Conservation (phyloP, 2,888 invertebrate species). For the Antheraea yamamai region DNA sequence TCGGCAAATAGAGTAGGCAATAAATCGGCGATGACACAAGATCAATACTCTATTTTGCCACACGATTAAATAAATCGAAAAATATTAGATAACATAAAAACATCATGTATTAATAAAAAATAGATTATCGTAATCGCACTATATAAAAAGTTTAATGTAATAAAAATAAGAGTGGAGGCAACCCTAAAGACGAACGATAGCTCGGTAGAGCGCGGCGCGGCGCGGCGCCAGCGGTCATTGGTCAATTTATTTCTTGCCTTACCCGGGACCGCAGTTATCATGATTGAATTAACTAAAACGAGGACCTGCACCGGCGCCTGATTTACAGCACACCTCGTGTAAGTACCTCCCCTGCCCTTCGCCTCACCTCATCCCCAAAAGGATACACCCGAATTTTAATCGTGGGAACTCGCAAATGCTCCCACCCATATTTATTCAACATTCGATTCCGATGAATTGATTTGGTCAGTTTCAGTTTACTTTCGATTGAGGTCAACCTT, state of each 20-base stretch:
- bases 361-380: not conserved
- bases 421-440: conserved; percentile 66
- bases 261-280: conserved; percentile 74
- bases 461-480: conserved; percentile 62
- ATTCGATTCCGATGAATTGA: conserved; percentile 65
- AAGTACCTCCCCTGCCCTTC: not conserved
- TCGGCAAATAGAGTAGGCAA: too few species aligned
- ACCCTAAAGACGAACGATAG: conserved; percentile 43
- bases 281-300: conserved; percentile 78
- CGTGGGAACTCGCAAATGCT: conserved; percentile 60
- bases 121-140: too few species aligned
- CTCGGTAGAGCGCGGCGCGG: conserved; percentile 31
- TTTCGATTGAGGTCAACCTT: conserved; percentile 50
- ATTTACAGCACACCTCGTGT: conserved; percentile 55
- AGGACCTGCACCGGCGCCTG: conserved; percentile 59
- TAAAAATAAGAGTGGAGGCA: conserved; percentile 30
- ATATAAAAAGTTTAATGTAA: not conserved
- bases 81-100: too few species aligned
- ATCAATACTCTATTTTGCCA: too few species aligned
- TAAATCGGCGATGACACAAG: too few species aligned
- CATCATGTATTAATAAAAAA: too few species aligned
- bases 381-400: conserved; percentile 59
- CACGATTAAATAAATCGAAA: too few species aligned
- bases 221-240: conserved; percentile 62
- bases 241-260: conserved; percentile 79